Base-by-base conservation (phyloP, 2,888 invertebrate species). In the Phyto melanocephala region DNA sequence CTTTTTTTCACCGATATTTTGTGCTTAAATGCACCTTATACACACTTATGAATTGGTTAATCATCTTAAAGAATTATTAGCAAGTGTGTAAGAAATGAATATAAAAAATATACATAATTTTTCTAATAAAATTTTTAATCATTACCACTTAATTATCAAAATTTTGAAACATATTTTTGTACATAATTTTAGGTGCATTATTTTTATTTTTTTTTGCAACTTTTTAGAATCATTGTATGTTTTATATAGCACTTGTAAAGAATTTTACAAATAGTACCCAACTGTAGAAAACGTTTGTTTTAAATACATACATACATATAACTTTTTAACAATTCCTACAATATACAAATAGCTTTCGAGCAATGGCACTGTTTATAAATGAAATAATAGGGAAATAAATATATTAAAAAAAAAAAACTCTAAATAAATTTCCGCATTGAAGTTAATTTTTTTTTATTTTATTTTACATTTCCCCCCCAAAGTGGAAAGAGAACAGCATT, bases 351-450 rank as follows among this genome's bases (percentile, higher is more conserved):
- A n/a, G n/a, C n/a, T n/a, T n/a, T n/a, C n/a, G n/a, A n/a, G n/a
- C n/a, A n/a, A n/a, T n/a, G n/a, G n/a, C n/a, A n/a, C n/a, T n/a
- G n/a, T n/a, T n/a, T n/a, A n/a, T n/a, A n/a, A n/a, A n/a, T n/a
- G n/a, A n/a, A n/a, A 11, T 2, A 52, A 42, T 52, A 33, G 22
- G 52, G 52, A 42, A 40, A 10, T 24, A 24, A 45, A 35, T 33
- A 17, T 17, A 17, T 40, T n/a, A n/a, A n/a, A n/a, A n/a, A 52
- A 45, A 10, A 56, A 56, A 72, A 77, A 68, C 68, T 60, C 24
- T 72, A 50, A 13, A 74, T 70, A 52, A 74, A 78, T 81, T 81
- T 62, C 77, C 78, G 68, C 54, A 81, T 74, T 70, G 42, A 74
- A 76, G 42, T 76, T 68, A 40, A 50, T 81, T 71, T 72, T 58